Evolutionary conservation across 2,888 invertebrate species (phyloP).

Genomic region (Euproctis similis): DNA sequence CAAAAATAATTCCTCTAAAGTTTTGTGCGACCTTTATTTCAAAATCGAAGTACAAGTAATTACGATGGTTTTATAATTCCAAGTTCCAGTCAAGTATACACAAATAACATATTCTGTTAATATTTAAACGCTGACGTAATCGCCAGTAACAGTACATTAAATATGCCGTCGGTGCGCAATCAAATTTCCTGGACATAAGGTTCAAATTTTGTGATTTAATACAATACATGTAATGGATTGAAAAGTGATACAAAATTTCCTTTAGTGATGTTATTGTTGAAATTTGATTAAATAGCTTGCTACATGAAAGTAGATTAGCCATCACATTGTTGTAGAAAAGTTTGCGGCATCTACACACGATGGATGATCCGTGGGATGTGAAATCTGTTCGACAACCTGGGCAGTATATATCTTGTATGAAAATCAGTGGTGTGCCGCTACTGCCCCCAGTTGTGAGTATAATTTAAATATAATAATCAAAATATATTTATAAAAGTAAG

Average conservation of each 20-base stretch:
- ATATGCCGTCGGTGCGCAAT: conserved; percentile 35
- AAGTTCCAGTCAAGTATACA: too few species aligned
- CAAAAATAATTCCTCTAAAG: too few species aligned
- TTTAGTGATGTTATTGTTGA: conserved; percentile 8
- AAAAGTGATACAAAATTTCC: conserved; percentile 29
- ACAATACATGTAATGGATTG: conserved; percentile 13
- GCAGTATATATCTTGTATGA: conserved; percentile 81
- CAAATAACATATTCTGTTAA: too few species aligned
- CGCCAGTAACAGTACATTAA: too few species aligned
- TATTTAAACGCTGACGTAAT: too few species aligned
- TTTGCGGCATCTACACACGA: too few species aligned
- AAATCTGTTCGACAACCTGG: conserved; percentile 56
- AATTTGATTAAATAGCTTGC: conserved; percentile 16
- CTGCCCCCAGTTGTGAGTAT: conserved; percentile 85
- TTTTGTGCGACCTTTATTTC: too few species aligned
- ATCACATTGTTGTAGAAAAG: not conserved
- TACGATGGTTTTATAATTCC: too few species aligned
- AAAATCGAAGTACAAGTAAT: too few species aligned
- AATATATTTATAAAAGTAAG: too few species aligned
- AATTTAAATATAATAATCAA: conserved; percentile 2
- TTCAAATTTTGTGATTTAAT: conserved; percentile 22
- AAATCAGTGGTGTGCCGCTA: conserved; percentile 82
- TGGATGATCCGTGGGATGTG: conserved; percentile 71
- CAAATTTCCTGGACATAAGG: conserved; percentile 31
- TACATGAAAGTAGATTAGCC: conserved; percentile 4